Percentiles rank a stretch among this genome's conserved stretches.
These are phyloP conservation scores for Neodiprion pinetum DNA, from an alignment of 1,140 invertebrate species.

Conservation along the genomic window DNA sequence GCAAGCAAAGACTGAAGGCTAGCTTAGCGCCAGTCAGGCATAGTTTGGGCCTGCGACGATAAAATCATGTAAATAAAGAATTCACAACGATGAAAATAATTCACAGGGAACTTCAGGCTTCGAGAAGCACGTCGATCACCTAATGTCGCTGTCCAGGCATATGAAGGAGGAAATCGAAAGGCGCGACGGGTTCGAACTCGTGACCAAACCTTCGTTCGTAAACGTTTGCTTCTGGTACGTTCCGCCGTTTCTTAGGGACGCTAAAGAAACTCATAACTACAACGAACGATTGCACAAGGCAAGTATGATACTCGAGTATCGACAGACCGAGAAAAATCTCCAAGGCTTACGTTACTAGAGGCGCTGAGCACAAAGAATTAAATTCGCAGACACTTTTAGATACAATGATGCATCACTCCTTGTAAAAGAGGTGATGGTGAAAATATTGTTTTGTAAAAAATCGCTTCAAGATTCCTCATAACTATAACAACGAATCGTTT, in stretches of 20 bases:
- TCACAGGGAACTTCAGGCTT: constrained; percentile 61
- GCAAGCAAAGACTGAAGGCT: no score
- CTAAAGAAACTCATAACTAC: constrained; percentile 57
- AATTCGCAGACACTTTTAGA: no score
- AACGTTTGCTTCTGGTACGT: constrained; percentile 81
- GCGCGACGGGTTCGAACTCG: constrained; percentile 56
- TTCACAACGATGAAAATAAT: neutral
- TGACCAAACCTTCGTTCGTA: constrained; percentile 68
- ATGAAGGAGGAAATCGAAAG: constrained; percentile 54
- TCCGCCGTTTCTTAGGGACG: constrained; percentile 61
- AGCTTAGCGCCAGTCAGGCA: no score
- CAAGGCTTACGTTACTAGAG: neutral
- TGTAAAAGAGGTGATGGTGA: no score
- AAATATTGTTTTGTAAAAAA: no score
- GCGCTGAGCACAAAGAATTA: no score
- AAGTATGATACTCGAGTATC: constrained; percentile 19
- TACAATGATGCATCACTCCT: no score
- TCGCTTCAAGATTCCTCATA: no score
- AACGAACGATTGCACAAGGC: constrained; percentile 61
- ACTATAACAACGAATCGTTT: no score
- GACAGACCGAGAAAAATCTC: neutral
- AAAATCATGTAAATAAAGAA: no score
- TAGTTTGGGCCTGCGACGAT: no score
- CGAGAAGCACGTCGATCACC: constrained; percentile 64
- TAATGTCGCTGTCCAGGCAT: constrained; percentile 59